phyloP scores from a whole-genome alignment of 1,140 invertebrate genomes.

The Drosophila orosa region DNA sequence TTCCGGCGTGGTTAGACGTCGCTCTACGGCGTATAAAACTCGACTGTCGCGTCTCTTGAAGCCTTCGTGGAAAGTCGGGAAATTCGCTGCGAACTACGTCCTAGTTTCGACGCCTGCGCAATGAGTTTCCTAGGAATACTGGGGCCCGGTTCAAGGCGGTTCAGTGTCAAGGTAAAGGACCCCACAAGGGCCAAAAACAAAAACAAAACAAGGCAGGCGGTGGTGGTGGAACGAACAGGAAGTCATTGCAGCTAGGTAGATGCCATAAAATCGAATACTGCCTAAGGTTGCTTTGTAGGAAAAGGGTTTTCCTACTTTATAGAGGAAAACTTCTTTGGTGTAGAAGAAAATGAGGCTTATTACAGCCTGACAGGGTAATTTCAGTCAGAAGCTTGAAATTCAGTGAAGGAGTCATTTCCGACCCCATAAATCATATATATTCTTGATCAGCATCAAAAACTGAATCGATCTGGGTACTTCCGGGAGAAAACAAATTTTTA shows the following conservation, averaged over 20 bases:
- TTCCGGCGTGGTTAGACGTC: conserved; percentile 22
- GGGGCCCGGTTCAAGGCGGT: conserved; percentile 42
- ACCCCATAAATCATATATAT: no score
- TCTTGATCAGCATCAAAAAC: no score
- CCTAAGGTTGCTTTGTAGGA: no score
- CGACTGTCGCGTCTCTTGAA: conserved; percentile 36
- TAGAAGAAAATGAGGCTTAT: background rate
- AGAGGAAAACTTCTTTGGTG: background rate
- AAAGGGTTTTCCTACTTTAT: background rate
- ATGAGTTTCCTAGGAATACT: conserved; percentile 6
- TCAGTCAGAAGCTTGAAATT: no score
- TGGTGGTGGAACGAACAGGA: conserved; percentile 5
- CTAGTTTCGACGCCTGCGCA: conserved; percentile 37
- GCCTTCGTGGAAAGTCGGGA: conserved; percentile 19
- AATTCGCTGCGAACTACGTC: conserved; percentile 30
- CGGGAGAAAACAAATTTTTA: no score
- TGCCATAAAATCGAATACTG: background rate
- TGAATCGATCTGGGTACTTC: no score
- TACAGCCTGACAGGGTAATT: no score
- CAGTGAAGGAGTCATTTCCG: no score
- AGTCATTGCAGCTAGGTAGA: background rate
- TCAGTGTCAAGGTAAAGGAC: conserved; percentile 73
- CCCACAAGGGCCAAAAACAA: conserved; percentile 1
- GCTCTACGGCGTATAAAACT: conserved; percentile 34
- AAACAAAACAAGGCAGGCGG: conserved; percentile 3